Base-by-base conservation (phyloP, 2,888 invertebrate species). In the Biston betularia region DNA sequence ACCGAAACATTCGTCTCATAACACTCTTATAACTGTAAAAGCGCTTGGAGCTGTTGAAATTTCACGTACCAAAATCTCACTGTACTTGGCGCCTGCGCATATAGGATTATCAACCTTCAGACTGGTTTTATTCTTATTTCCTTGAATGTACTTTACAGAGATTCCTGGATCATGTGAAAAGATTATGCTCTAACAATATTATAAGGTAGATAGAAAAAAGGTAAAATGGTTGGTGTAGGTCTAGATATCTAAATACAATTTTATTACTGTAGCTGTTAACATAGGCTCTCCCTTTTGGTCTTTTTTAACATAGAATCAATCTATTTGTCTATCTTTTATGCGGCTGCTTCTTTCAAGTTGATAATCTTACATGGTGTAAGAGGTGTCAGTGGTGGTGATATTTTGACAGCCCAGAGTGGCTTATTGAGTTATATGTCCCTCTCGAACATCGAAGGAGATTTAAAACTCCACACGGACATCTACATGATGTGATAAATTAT, bases 401-500 rank as follows among this genome's bases (percentile, higher is more conserved):
- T 54, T 54, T 11, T 24, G 42, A 42, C 42, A 54, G 54, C 24
- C 42, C 24, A 11, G 10, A n/a, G 42, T 42, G 54, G 33, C 24
- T 42, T 24, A 33, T 53, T 15, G 42, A 54, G 54, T 33, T 44
- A 14, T 54, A 38, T 62, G 63, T 62, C 72, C 68, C 71, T 70
- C 75, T 55, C 46, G 55, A 57, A 56, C 75, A 78, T 74, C 72
- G 72, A 71, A 62, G 68, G 75, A 68, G 64, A 56, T 34, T 40
- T 11, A 9, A 48, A 56, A 59, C 60, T 60, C 71, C 69, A 70
- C 65, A 73, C 71, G 61, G 71, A 75, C 69, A 75, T 75, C 74
- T 75, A 68, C 74, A 74, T 76, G 74, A 76, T 78, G 80, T 81
- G 71, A 77, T 83, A 77, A 73, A 77, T 79, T 75, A 80, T 77